phyloP scores from a whole-genome alignment of 2,797 vertebrate genomes.

The Bradypodion ventrale region DNA sequence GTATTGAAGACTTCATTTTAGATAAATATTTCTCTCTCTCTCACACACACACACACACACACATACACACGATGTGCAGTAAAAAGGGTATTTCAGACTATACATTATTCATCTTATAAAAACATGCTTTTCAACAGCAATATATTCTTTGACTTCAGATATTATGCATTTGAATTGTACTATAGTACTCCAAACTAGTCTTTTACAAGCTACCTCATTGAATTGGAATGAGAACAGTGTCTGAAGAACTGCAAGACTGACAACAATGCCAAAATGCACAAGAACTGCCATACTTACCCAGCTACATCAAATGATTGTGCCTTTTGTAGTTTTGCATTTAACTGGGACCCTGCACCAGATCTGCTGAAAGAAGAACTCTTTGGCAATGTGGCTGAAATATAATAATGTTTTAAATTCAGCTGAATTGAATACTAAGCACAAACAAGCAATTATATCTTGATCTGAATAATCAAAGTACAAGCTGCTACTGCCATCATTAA shows the following conservation, averaged over 20 bases:
- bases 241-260: background rate
- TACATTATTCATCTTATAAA: slow-evolving; percentile 44
- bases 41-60: background rate
- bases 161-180: background rate
- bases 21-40: slow-evolving; percentile 7
- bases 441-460: background rate
- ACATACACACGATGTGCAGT: slow-evolving; percentile 9
- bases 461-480: background rate
- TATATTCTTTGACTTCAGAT: background rate
- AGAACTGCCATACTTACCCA: slow-evolving; percentile 76
- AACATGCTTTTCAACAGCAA: slow-evolving; percentile 29
- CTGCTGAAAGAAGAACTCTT: slow-evolving; percentile 93
- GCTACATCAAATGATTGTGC: slow-evolving; percentile 90
- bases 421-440: background rate
- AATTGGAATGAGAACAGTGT: background rate
- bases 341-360: slow-evolving; percentile 79
- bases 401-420: slow-evolving; percentile 14
- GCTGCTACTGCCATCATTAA: background rate
- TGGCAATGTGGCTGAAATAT: slow-evolving; percentile 86
- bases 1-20: slow-evolving; percentile 22
- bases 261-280: background rate
- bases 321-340: slow-evolving; percentile 88
- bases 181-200: background rate
- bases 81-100: slow-evolving; percentile 13
- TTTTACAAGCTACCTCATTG: background rate